Base-by-base conservation (phyloP, 2,113 vertebrate species). In the Dromiciops gliroides region DNA sequence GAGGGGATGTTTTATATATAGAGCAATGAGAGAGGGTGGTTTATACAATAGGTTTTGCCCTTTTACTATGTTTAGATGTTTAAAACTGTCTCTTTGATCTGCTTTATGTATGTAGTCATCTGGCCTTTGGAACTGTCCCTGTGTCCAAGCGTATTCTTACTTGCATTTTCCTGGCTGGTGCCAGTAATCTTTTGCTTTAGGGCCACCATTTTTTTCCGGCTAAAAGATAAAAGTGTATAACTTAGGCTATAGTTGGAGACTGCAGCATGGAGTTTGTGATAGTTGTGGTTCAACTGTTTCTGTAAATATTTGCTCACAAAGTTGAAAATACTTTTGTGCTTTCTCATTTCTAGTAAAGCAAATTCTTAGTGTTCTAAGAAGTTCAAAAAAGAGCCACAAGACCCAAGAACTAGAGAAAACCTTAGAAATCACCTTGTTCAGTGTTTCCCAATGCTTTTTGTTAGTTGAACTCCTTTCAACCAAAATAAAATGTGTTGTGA, bases 241-340 rank as follows among this genome's bases (percentile, higher is more conserved):
- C 52, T 94, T 89, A 28, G 56, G 26, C 90, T 49, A 90, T 48
- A 28, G 11, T 47, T 91, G 37, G 22, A 47, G 44, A 25, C n/a
- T 16, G n/a, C 51, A 25, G 8, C 90, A 8, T 9, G 28, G 37
- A 51, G 91, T 31, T 75, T 67, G 47, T n/a, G 90, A 53, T 9
- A n/a, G 48, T 53, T 50, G 51, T 22, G 51, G 37, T 51, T 56
- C 51, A 91, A 51, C 22, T 48, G n/a, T 90, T 26, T 56, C 48
- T 51, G 53, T 92, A 90, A 89, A 96, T 90, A 51, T 60, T 56
- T 51, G 83, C 93, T 49, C 50, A 50, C 5, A 92, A 28, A 50
- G n/a, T n/a, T 90, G 49, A 90, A 56, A 37, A 47, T 83, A 53
- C 47, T 93, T 88, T 31, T 88, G 53, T 26, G 50, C 44, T 5